phyloP scores from a whole-genome alignment of 2,888 invertebrate species.

The Mythimna loreyi region DNA sequence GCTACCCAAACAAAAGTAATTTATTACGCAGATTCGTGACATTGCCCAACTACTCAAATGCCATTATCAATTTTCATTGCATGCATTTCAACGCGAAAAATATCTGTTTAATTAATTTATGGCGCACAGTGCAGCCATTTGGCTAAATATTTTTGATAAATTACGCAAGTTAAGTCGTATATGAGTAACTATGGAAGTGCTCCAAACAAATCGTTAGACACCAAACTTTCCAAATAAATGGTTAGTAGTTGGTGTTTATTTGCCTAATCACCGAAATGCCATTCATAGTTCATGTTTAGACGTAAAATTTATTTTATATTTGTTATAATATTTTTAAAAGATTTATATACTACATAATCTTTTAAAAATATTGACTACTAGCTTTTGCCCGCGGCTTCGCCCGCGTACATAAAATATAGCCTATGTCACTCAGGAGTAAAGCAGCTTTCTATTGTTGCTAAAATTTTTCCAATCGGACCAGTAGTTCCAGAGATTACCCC shows the following conservation, averaged over 20 bases:
- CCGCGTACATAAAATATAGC: too few species aligned
- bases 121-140: slow-evolving; percentile 11
- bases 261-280: not conserved
- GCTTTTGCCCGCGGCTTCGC: too few species aligned
- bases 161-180: not conserved
- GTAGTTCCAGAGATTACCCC: too few species aligned
- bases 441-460: too few species aligned
- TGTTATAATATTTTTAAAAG: too few species aligned
- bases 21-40: slow-evolving; percentile 46
- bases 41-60: slow-evolving; percentile 31
- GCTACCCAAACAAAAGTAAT: slow-evolving; percentile 24
- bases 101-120: slow-evolving; percentile 45
- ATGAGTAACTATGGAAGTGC: not conserved
- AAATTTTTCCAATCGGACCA: too few species aligned
- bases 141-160: slow-evolving; percentile 17
- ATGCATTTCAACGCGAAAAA: slow-evolving; percentile 35
- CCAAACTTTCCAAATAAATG: not conserved
- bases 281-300: not conserved
- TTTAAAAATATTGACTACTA: too few species aligned
- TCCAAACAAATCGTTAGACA: not conserved
- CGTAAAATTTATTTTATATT: too few species aligned
- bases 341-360: too few species aligned
- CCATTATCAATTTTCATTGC: slow-evolving; percentile 41
- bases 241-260: not conserved
- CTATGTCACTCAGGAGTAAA: too few species aligned